Percentiles rank a stretch among this genome's conserved stretches.
These are phyloP conservation scores for Cyprinodon tularosa DNA, from an alignment of 2,113 vertebrate species.

Conservation along the genomic window DNA sequence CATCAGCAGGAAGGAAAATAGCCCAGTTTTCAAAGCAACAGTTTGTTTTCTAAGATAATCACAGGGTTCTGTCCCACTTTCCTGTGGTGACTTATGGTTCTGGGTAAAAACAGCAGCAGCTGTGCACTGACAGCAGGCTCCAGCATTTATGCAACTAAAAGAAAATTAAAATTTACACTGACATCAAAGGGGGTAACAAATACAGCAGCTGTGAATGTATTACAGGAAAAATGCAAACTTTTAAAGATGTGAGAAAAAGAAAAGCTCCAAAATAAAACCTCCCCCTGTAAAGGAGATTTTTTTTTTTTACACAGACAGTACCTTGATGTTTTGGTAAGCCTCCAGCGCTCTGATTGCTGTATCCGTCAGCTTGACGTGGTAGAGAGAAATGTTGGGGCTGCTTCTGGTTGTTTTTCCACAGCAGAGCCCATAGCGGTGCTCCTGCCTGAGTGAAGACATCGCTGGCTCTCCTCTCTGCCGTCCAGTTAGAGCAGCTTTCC, in stretches of 20 bases:
- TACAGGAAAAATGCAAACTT: not conserved
- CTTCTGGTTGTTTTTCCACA: conserved; percentile 70
- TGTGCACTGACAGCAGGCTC: conserved; percentile 14
- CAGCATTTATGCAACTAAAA: not conserved
- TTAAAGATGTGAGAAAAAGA: not conserved
- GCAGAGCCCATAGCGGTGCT: conserved; percentile 78
- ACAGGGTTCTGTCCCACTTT: conserved; percentile 29
- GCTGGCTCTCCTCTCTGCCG: conserved; percentile 61
- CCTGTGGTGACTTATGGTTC: conserved; percentile 29
- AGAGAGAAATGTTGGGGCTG: conserved; percentile 72
- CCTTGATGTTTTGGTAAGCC: conserved; percentile 84
- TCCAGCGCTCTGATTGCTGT: conserved; percentile 84
- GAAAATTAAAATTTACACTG: not conserved
- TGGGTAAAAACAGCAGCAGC: conserved; percentile 3
- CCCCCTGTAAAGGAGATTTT: too few relatives aligned
- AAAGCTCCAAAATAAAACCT: not conserved
- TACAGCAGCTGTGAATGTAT: not conserved
- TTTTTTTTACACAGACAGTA: conserved; percentile 40
- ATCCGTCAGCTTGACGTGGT: conserved; percentile 85
- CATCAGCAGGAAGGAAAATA: not conserved
- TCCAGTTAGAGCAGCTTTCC: conserved; percentile 59
- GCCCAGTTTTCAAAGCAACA: conserved; percentile 43
- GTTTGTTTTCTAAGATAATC: conserved; percentile 44
- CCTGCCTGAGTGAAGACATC: conserved; percentile 83
- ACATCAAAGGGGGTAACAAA: not conserved